A percentile compares a stretch with the other conserved stretches of the same genome.
phyloP scores from a whole-genome alignment of 2,113 vertebrate species.

The Ivindomyrus marchei region DNA sequence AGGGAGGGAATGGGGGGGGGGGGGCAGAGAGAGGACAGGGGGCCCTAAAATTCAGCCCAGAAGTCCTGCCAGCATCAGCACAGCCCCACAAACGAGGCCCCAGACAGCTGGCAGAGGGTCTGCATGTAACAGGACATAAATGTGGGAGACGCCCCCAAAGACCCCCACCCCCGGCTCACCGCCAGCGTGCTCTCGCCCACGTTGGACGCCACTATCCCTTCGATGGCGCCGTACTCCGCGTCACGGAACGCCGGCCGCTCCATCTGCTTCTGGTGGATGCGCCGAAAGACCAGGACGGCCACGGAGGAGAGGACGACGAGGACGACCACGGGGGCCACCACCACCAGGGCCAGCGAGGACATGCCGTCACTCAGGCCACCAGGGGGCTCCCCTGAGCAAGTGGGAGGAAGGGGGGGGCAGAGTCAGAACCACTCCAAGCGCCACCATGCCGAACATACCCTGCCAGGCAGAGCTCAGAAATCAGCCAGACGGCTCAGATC shows the following conservation, averaged over 20 bases:
- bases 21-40: background rate
- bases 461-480: background rate
- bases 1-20: background rate
- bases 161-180: constrained; percentile 63
- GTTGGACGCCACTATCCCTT: constrained; percentile 93
- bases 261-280: constrained; percentile 83
- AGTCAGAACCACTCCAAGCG: background rate
- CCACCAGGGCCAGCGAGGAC: constrained; percentile 73
- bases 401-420: constrained; percentile 9
- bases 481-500: background rate
- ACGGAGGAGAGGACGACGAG: constrained; percentile 73
- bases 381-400: constrained; percentile 40
- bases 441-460: background rate
- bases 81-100: background rate
- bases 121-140: background rate
- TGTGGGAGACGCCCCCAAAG: background rate
- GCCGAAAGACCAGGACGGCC: constrained; percentile 77
- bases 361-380: constrained; percentile 70
- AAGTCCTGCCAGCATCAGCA: background rate
- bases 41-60: background rate
- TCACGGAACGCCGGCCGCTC: constrained; percentile 84
- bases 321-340: constrained; percentile 74
- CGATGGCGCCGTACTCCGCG: constrained; percentile 90
- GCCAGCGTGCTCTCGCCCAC: constrained; percentile 95
- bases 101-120: background rate